Base-by-base conservation (phyloP, 2,797 vertebrate species). In the Serranus cabrilla region DNA sequence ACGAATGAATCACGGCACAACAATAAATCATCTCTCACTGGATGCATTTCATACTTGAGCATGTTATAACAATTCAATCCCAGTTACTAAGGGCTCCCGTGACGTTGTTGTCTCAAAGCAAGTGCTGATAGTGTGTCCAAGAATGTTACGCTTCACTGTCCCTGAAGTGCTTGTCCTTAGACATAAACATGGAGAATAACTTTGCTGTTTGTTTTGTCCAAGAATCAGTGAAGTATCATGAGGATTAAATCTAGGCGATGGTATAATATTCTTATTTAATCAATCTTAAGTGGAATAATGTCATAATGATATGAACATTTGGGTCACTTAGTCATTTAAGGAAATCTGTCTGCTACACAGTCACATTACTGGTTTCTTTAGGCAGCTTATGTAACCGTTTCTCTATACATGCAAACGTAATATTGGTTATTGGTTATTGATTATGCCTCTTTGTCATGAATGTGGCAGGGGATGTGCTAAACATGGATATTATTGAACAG, bases 1-100 rank as follows among this genome's bases (percentile, higher is more conserved):
- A 79, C 71, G 21, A 74, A 90, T 89, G 80, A 90, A 86, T 84
- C 77, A 52, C 67, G n/a, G 72, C 67, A 63, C 60, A 81, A 83
- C 78, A 76, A 81, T 81, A 87, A 82, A 83, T 87, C 77, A 71
- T 78, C 67, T 81, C 85, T 84, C 79, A 42, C 46, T 80, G 81
- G 82, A 85, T 83, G 45, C 71, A 69, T 84, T 84, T 88, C 64
- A 78, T 83, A 75, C 72, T 71, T 37, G 43, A 86, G 80, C 68
- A 73, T 40, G 61, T 68, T 77, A 52, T 9, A 82, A 86, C 78
- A 81, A 75, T 87, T 81, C 77, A 82, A 37, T 71, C 71, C 47
- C 31, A 11, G 20, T 77, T 66, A 74, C 72, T 23, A 31, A 45
- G 47, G 65, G 58, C 49, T 66, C 50, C 61, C 45, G 8, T 66